Percentiles rank a stretch among this genome's conserved stretches.
phyloP scores from a whole-genome alignment of 1,140 invertebrate genomes.

The Metopolophium dirhodum region DNA sequence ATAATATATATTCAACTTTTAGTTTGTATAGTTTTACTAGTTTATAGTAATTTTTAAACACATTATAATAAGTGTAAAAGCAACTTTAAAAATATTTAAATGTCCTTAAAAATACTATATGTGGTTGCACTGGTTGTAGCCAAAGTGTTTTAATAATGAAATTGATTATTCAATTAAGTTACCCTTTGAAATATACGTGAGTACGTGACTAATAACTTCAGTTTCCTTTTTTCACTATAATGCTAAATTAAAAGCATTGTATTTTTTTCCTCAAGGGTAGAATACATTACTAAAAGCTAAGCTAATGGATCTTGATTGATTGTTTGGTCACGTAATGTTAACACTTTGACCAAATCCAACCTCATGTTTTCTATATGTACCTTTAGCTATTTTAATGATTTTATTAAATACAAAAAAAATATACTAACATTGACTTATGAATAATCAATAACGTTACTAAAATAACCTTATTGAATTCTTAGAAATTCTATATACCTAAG shows the following conservation, averaged over 20 bases:
- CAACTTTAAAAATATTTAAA: not conserved
- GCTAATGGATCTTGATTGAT: slow-evolving; percentile 48
- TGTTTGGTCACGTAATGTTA: slow-evolving; percentile 39
- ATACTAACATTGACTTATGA: not conserved
- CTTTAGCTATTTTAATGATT: not conserved
- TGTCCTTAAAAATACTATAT: not conserved
- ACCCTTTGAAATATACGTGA: slow-evolving; percentile 30
- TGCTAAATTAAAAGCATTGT: slow-evolving; percentile 34
- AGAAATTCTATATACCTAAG: not conserved
- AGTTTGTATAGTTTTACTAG: not conserved
- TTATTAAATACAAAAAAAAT: not conserved
- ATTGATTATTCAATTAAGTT: slow-evolving; percentile 51
- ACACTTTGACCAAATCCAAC: slow-evolving; percentile 21
- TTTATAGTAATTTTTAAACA: not conserved
- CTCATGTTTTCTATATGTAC: not conserved
- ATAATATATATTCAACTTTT: not conserved
- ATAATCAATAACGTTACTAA: not conserved
- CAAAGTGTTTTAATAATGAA: slow-evolving; percentile 40
- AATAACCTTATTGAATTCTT: not conserved
- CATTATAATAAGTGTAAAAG: not conserved
- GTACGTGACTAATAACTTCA: slow-evolving; percentile 46
- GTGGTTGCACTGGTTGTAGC: not conserved
- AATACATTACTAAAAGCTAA: slow-evolving; percentile 40
- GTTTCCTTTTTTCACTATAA: slow-evolving; percentile 34
- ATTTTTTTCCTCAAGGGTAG: slow-evolving; percentile 31